Percentiles rank a stretch among this genome's conserved stretches.
Evolutionary conservation across 2,797 vertebrate genomes (phyloP).

Genomic region (Labeo calbasu): DNA sequence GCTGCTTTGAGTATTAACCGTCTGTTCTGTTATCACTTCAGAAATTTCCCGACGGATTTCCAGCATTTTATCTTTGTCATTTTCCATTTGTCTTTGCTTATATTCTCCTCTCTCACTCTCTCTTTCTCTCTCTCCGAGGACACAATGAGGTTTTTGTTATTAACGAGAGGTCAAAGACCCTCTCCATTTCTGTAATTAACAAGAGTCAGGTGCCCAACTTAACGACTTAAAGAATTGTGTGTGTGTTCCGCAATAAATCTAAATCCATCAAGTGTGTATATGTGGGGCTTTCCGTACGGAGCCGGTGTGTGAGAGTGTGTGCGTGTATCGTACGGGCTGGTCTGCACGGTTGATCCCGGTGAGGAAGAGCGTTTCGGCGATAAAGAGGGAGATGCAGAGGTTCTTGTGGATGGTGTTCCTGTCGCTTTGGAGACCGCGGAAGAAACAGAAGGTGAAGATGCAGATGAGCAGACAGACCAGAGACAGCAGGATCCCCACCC

Average conservation of each 20-base stretch:
- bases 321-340: slow-evolving; percentile 85
- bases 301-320: background rate
- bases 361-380: slow-evolving; percentile 95
- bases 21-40: slow-evolving; percentile 36
- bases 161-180: slow-evolving; percentile 56
- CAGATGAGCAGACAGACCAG: slow-evolving; percentile 97
- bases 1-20: slow-evolving; percentile 33
- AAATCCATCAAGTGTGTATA: slow-evolving; percentile 16
- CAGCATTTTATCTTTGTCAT: slow-evolving; percentile 40
- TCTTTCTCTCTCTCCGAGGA: slow-evolving; percentile 42
- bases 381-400: slow-evolving; percentile 95
- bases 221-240: slow-evolving; percentile 42
- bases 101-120: slow-evolving; percentile 40
- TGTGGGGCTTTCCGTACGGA: slow-evolving; percentile 14
- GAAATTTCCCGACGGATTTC: slow-evolving; percentile 39
- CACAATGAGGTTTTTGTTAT: slow-evolving; percentile 49
- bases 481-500: slow-evolving; percentile 96
- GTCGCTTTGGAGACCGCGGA: slow-evolving; percentile 95
- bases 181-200: slow-evolving; percentile 58
- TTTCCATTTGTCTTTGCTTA: slow-evolving; percentile 42
- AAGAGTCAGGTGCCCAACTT: slow-evolving; percentile 53
- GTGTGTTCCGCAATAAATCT: slow-evolving; percentile 32
- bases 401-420: slow-evolving; percentile 99
- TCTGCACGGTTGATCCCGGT: slow-evolving; percentile 96
- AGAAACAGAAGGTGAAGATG: slow-evolving; percentile 99